Evolutionary conservation across 2,113 vertebrate species (phyloP), one percentile per base, ranked within the genome.

Genomic region (Vidua chalybeata): DNA sequence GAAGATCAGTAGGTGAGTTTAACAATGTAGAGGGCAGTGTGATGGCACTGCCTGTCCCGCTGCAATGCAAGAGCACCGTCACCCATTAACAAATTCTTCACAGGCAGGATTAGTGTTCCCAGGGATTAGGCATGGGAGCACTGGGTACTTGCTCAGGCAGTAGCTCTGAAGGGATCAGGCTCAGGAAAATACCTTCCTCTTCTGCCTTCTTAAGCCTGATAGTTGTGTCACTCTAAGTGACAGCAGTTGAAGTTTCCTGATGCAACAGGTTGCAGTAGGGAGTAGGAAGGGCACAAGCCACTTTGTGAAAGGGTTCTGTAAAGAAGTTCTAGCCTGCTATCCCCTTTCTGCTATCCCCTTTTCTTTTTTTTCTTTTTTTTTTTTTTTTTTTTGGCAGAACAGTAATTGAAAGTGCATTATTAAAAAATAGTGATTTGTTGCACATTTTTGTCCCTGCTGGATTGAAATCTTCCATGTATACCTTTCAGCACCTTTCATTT

Each of bases 21-120:
- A 85, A 24, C 45, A 37, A 3, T 39, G 46, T 23, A 48, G 43
- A 45, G 46, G 35, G 35, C 35, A 35, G 35, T 35, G 35, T 35
- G 35, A 35, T 35, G 33, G 61, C 6, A 3, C 21, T 59, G 9
- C 59, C 18, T 0, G 0, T 15, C 24, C 51, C n/a, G 48, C 35
- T 20, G 63, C 51, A 61, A 3, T 2, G 46, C 13, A 31, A 62
- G 26, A 20, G 6, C 16, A 61, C 11, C 0, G 0, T 11, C n/a
- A 11, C 18, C 1, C 2, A 15, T 31, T 0, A 8, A 35, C 51
- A 74, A 15, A 31, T 4, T 66, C 35, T 63, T 75, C 48, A 61
- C n/a, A 58, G 39, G 49, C 10, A 23, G 39, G 23, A 92, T 79
- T 87, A 84, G 27, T 2, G 6, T 82, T 92, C 35, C 39, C 27